Evolutionary conservation across 1,140 invertebrate species (phyloP), one percentile per base, ranked within the genome.

Genomic region (Cydia fagiglandana): DNA sequence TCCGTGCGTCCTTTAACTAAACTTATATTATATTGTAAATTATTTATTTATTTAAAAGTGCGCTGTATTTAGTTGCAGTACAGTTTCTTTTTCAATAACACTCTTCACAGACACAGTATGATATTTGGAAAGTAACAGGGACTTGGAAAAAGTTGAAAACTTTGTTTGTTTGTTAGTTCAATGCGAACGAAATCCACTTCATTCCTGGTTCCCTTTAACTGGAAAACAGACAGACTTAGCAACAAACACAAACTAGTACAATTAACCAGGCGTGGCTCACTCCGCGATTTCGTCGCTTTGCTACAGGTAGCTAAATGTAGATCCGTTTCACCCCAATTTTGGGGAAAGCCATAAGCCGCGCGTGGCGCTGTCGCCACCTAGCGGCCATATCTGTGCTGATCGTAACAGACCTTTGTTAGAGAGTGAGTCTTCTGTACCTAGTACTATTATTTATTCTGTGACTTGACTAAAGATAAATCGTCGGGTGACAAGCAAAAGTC

Each of bases 151-250:
- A 61, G 56, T 61, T 24, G 1, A 24, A 24, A 61, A 61, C 53
- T 56, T 56, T 50, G 50, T n/a, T 24, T 61, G 20, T 61, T 61
- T 61, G 56, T 61, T 61, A 61, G 56, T 61, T 61, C 56, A 61
- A 61, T 24, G 10, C 56, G 17, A 61, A 61, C 56, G 20, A 20
- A 61, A 61, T 24, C 56, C 56, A 24, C 56, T 61, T 61, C 56
- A 61, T 61, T 61, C 56, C 56, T 53, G n/a, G 50, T 7, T 61
- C 9, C 20, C 20, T 61, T 61, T 61, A 61, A 61, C 56, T 61
- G 20, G 56, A 24, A 61, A 61, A 61, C 56, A 61, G 20, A 61
- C 56, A 24, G 7, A 24, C 56, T 61, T 61, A 20, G 56, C 10
- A 24, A 61, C 56, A 61, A 61, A 24, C 7, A 10, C 20, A 12